These are phyloP conservation scores for Nerophis ophidion DNA, from an alignment of 2,113 vertebrate genomes.

Conservation along the genomic window DNA sequence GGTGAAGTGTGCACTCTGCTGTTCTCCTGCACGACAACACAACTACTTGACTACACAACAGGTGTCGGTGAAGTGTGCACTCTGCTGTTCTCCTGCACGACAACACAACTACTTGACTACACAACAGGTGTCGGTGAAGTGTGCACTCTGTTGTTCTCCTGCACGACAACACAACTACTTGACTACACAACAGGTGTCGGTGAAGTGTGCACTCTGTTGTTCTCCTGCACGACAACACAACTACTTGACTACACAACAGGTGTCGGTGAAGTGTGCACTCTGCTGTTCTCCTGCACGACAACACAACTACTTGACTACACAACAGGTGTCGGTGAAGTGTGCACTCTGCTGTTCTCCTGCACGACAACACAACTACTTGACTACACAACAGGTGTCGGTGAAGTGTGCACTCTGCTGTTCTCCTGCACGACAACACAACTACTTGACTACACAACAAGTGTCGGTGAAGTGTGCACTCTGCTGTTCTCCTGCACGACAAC, in stretches of 20 bases:
- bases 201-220: constrained; percentile 58
- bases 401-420: constrained; percentile 62
- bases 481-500: constrained; percentile 53
- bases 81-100: constrained; percentile 58
- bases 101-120: too few relatives aligned
- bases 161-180: background rate
- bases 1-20: constrained; percentile 59
- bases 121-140: constrained; percentile 58
- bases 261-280: constrained; percentile 56
- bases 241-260: too few relatives aligned
- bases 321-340: constrained; percentile 57
- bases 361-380: background rate
- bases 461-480: constrained; percentile 57
- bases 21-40: constrained; percentile 48
- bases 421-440: constrained; percentile 35
- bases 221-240: constrained; percentile 48
- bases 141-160: constrained; percentile 63
- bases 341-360: constrained; percentile 61
- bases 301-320: too few relatives aligned
- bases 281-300: constrained; percentile 54
- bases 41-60: too few relatives aligned
- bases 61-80: constrained; percentile 55
- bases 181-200: too few relatives aligned
- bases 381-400: too few relatives aligned
- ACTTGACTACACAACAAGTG: too few relatives aligned